Evolutionary conservation across 2,113 vertebrate genomes (phyloP), one percentile per base, ranked within the genome.

Genomic region (Apaloderma vittatum): DNA sequence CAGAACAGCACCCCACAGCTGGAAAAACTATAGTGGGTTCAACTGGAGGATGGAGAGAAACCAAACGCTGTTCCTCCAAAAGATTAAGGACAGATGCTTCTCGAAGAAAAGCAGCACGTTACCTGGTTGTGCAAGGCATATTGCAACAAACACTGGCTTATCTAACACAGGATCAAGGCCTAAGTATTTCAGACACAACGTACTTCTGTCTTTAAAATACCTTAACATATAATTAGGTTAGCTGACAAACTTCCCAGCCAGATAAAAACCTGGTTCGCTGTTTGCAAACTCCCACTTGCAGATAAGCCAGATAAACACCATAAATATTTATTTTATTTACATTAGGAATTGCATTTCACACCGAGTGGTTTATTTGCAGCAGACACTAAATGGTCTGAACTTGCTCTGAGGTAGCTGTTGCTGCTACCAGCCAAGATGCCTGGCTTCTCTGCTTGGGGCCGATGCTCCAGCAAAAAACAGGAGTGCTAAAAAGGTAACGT

Each of bases 291-390:
- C 94, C 77, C 78, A 95, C 77, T 94, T 93, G 51, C 70, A 93
- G 89, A 94, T 96, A 91, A 91, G 43, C 59, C 51, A 90, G 97
- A 92, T 96, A 95, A 91, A 79, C 68, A 91, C 59, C 76, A 82
- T 93, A 96, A 96, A 96, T 90, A 90, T 91, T 96, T 90, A 88
- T 95, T 97, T 97, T 88, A 93, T 95, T 95, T 95, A 93, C 91
- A 87, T 89, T 94, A 92, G 61, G 89, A 96, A 96, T 87, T 63
- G 51, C 51, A 63, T 91, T 90, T 96, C 79, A 83, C 57, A 73
- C 29, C 81, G 72, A 87, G 46, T 55, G 92, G 85, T 77, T 95
- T 91, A 94, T 91, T 91, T 96, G 59, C 51, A 79, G 68, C 83
- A 96, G 71, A 91, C n/a, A 74, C 79, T 96, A 66, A 54, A 86